phyloP scores from a whole-genome alignment of 2,797 vertebrate species.

The Eulemur albifrons region DNA sequence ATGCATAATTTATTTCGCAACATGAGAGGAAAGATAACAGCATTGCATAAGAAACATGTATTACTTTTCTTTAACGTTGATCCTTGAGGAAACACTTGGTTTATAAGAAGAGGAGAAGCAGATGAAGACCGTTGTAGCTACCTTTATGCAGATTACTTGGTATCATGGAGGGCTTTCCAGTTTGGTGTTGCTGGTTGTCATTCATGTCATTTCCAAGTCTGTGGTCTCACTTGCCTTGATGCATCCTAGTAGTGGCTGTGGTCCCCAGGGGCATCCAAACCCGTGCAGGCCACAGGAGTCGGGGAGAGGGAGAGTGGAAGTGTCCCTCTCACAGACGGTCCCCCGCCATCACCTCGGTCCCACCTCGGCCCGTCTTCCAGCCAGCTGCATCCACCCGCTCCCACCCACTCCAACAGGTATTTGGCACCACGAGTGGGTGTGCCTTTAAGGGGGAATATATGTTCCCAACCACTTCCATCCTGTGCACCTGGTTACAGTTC shows the following conservation, averaged over 20 bases:
- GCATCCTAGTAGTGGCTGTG: background rate
- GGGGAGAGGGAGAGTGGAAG: background rate
- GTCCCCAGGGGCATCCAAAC: background rate
- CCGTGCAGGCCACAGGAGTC: too few species aligned
- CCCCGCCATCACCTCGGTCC: background rate
- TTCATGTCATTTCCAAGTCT: background rate
- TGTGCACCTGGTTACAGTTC: too few species aligned
- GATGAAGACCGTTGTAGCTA: background rate
- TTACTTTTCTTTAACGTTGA: background rate
- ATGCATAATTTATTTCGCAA: background rate
- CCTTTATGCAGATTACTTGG: background rate
- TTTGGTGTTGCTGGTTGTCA: background rate
- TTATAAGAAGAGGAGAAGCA: background rate
- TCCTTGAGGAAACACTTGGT: background rate
- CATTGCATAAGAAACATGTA: background rate
- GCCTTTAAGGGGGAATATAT: background rate
- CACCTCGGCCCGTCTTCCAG: background rate
- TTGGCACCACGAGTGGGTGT: rapidly evolving
- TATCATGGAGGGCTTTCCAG: background rate
- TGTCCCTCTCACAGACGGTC: background rate
- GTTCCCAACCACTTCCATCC: rapidly evolving
- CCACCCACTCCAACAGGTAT: too few species aligned
- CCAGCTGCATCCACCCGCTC: background rate
- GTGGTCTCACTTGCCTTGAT: background rate
- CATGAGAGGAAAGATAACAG: background rate